phyloP scores from a whole-genome alignment of 2,888 invertebrate species.

The Euzophera pinguis region DNA sequence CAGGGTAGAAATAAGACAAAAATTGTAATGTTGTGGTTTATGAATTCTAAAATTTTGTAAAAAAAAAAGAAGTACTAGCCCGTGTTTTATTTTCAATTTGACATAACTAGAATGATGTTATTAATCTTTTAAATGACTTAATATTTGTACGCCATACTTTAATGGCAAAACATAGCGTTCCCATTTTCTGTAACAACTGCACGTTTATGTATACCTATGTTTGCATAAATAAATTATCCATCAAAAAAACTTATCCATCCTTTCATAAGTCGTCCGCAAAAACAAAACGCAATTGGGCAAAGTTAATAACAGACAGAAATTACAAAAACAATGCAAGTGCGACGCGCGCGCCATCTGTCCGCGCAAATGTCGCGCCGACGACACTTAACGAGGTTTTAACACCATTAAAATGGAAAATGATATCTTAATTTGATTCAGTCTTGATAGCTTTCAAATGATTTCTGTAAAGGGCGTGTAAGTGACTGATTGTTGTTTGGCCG shows the following conservation, averaged over 20 bases:
- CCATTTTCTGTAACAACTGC: too few relatives aligned
- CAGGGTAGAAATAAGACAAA: too few relatives aligned
- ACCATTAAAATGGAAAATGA: slow-evolving; percentile 40
- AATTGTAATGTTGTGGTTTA: too few relatives aligned
- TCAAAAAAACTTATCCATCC: background rate
- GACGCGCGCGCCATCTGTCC: slow-evolving; percentile 7
- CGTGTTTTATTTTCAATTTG: too few relatives aligned
- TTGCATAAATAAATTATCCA: too few relatives aligned
- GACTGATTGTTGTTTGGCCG: background rate
- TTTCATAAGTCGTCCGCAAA: background rate
- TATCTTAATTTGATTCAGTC: slow-evolving; percentile 11
- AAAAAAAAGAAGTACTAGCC: too few relatives aligned
- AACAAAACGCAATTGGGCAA: slow-evolving; percentile 2
- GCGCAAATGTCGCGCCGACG: slow-evolving; percentile 15
- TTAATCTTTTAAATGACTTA: too few relatives aligned
- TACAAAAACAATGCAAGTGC: slow-evolving; percentile 2
- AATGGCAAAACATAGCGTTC: too few relatives aligned
- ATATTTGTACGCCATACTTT: too few relatives aligned
- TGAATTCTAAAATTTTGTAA: too few relatives aligned
- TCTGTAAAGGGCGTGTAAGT: slow-evolving; percentile 1
- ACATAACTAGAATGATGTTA: too few relatives aligned
- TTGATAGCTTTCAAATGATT: background rate
- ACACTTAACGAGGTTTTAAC: slow-evolving; percentile 44
- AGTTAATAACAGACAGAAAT: slow-evolving; percentile 6
- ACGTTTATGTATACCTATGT: too few relatives aligned